Evolutionary conservation across 2,888 invertebrate genomes (phyloP).

Genomic region (Rhimphoctona megacephalus): DNA sequence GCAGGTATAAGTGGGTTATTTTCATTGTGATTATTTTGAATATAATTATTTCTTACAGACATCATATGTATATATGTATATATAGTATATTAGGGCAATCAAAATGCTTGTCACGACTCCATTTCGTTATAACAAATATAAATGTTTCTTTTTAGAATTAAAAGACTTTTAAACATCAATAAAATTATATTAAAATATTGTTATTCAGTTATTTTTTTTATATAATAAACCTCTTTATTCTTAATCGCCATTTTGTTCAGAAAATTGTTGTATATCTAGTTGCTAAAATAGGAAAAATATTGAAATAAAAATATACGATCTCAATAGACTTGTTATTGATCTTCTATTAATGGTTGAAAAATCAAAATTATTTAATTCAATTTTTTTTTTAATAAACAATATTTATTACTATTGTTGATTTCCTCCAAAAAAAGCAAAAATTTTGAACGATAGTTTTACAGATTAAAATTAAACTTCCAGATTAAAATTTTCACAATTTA

Average conservation of each 20-base stretch:
- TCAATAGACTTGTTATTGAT: no score
- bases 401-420: background rate
- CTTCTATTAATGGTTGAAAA: background rate
- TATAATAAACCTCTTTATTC: no score
- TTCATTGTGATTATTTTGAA: no score
- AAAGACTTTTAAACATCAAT: background rate
- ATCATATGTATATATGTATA: background rate
- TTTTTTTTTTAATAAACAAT: background rate
- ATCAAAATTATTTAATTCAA: no score
- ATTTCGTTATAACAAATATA: background rate
- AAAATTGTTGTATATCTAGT: background rate
- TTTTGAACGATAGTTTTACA: background rate
- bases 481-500: background rate
- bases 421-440: no score
- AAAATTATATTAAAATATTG: background rate
- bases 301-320: background rate
- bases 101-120: slow-evolving; percentile 6
- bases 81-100: background rate
- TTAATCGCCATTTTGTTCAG: background rate
- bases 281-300: background rate
- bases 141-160: background rate
- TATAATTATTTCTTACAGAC: no score
- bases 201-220: background rate
- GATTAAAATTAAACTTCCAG: background rate
- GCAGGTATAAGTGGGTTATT: no score